Evolutionary conservation across 1,140 invertebrate species (phyloP).

Genomic region (Camponotus vicinus): DNA sequence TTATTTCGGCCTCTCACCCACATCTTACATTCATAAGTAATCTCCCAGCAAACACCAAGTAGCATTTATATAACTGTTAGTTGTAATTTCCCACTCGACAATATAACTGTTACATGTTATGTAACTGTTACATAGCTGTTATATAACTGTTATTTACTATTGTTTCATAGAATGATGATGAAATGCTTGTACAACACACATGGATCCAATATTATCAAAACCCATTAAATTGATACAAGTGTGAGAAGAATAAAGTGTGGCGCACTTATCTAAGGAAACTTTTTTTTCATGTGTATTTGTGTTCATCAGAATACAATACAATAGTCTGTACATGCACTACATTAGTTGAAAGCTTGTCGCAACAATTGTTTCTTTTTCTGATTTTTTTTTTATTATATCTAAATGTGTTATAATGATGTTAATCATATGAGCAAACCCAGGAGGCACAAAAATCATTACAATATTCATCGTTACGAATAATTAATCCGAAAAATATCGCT

Average conservation of each 20-base stretch:
- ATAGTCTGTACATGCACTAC: conserved; percentile 61
- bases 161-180: no score
- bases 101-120: no score
- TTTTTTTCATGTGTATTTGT: conserved; percentile 52
- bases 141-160: no score
- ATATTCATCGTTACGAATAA: conserved; percentile 36
- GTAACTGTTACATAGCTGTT: no score
- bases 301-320: conserved; percentile 59
- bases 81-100: no score
- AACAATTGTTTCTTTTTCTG: conserved; percentile 35
- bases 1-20: conserved; percentile 68
- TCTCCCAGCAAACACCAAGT: neutral
- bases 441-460: conserved; percentile 52
- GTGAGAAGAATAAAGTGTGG: neutral
- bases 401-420: conserved; percentile 51
- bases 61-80: no score
- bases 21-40: conserved; percentile 63
- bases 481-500: conserved; percentile 25
- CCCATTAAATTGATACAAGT: conserved; percentile 9
- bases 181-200: neutral
- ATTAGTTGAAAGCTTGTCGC: conserved; percentile 50
- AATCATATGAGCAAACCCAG: conserved; percentile 55
- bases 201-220: neutral
- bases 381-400: conserved; percentile 52
- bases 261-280: conserved; percentile 45